Percentiles rank a stretch among this genome's conserved stretches.
Evolutionary conservation across 2,797 vertebrate species (phyloP).

Genomic region (Melanotaenia pygmaea): DNA sequence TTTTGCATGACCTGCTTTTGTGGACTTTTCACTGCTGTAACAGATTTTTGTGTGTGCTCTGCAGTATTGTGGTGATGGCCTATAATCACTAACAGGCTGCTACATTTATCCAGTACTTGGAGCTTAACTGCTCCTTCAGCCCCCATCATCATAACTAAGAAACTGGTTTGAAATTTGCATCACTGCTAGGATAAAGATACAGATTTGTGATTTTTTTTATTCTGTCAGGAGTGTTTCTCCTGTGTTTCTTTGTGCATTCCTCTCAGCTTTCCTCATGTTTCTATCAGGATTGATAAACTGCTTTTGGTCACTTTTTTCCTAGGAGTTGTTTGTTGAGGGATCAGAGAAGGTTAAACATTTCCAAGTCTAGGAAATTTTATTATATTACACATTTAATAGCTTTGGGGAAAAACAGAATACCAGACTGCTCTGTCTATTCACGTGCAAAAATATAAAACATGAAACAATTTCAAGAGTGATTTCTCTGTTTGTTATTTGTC

Average conservation of each 20-base stretch:
- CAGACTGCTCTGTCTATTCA: background rate
- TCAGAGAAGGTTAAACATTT: background rate
- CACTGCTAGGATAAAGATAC: background rate
- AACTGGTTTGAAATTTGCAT: slow-evolving; percentile 15
- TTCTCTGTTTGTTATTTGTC: background rate
- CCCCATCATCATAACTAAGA: background rate
- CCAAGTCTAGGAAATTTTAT: slow-evolving; percentile 11
- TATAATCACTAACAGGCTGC: slow-evolving; percentile 35
- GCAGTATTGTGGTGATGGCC: slow-evolving; percentile 4
- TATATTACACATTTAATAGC: background rate
- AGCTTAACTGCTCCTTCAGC: too few species aligned
- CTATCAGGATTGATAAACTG: slow-evolving; percentile 12
- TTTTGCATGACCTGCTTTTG: background rate
- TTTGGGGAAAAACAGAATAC: background rate
- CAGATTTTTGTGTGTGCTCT: slow-evolving; percentile 5
- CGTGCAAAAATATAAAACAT: background rate
- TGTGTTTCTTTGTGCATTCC: background rate
- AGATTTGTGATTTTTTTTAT: background rate
- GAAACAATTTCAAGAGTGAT: background rate
- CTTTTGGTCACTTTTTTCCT: slow-evolving; percentile 3
- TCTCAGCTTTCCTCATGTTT: slow-evolving; percentile 26
- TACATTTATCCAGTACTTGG: background rate
- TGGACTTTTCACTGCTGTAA: slow-evolving; percentile 29
- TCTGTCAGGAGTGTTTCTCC: background rate
- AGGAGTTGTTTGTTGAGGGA: slow-evolving; percentile 13